Base-by-base conservation (phyloP, 2,888 invertebrate genomes). In the Macaria notata region DNA sequence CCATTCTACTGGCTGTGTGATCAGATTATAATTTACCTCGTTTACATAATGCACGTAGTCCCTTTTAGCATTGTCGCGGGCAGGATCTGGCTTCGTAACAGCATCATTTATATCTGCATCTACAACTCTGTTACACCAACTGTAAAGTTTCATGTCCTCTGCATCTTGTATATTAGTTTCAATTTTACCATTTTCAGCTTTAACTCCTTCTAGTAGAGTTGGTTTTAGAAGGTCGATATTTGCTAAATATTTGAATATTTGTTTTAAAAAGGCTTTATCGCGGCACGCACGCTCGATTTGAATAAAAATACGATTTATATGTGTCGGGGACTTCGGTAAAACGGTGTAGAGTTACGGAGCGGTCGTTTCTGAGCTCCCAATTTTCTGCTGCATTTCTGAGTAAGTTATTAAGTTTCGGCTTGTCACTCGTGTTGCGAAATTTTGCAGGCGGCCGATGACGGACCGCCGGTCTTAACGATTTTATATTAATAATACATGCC, bases 221-320 rank as follows among this genome's bases (percentile, higher is more conserved):
- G 60, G 53, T 61, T 79, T 80, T 83, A 50, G 71, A 61, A 61
- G 75, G 73, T 31, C 59, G 61, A 69, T 64, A 58, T 61, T 54
- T 50, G 63, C 53, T 78, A 75, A 81, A 83, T 79, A 79, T 79
- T 81, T 74, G 80, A 81, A 83, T 88, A 86, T 88, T 89, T 88
- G 88, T 88, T 89, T 88, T 85, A 84, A 87, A 82, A 79, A 80
- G 86, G 81, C 80, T 85, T 88, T 88, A 88, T 87, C 84, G 79
- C 78, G 71, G 86, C 88, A 87, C 87, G 88, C 87, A 86, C 84
- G 84, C 81, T 80, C 77, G 80, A 90, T 91, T 91, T 91, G 88
- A 91, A 91, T 91, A 91, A 91, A 90, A 88, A 90, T 86, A 87
- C 91, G 83, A 90, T 90, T 90, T 91, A 88, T 90, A 90, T 91